Conservation (phyloP, 1,140 invertebrate species). For the Aphidius ervi region DNA sequence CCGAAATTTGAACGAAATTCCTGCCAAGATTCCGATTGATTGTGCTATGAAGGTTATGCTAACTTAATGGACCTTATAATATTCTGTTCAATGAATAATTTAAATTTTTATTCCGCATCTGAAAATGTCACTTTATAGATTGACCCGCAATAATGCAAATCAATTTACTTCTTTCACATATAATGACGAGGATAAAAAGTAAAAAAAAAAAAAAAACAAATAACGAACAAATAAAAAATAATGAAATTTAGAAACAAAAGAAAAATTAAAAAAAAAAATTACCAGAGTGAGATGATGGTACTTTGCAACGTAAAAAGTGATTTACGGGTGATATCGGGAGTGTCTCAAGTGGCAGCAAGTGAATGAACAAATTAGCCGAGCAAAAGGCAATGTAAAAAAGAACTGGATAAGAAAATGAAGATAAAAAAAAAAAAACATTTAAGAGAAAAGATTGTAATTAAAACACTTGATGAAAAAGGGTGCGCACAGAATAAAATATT, state of each 20-base stretch:
- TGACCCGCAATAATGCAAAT: too few species aligned
- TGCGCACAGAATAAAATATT: neutral
- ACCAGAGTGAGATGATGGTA: neutral
- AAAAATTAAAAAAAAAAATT: neutral
- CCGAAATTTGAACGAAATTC: too few species aligned
- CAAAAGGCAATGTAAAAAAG: too few species aligned
- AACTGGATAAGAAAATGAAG: constrained; percentile 1
- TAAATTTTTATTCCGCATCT: too few species aligned
- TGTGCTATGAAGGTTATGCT: too few species aligned
- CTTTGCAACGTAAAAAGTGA: constrained; percentile 14
- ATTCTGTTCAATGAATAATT: too few species aligned
- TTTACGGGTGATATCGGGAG: constrained; percentile 18
- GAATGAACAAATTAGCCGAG: constrained; percentile 22
- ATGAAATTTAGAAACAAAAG: neutral
- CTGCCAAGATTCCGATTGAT: too few species aligned
- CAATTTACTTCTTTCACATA: neutral
- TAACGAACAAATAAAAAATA: too few species aligned
- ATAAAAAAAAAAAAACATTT: constrained; percentile 5
- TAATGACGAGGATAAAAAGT: neutral
- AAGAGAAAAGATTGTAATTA: constrained; percentile 14
- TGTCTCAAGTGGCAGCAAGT: constrained; percentile 12
- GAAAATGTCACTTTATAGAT: too few species aligned
- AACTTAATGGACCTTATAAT: too few species aligned
- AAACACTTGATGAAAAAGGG: constrained; percentile 15
- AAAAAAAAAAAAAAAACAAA: neutral